These are phyloP conservation scores for Deladenus siricidicola DNA, from an alignment of 2,888 invertebrate species.

Conservation along the genomic window DNA sequence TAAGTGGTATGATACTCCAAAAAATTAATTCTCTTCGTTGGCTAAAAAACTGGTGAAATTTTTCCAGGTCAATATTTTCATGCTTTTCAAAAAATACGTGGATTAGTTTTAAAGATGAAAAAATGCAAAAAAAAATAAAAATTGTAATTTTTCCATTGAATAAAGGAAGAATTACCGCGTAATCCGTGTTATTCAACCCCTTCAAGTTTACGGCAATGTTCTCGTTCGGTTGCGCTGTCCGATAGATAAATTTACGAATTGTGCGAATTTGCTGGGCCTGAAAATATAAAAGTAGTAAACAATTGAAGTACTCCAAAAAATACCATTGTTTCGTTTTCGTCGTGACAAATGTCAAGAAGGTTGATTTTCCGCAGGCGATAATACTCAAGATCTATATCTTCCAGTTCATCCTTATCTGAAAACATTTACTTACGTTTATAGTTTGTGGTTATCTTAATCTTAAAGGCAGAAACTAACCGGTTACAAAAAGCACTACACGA, in stretches of 20 bases:
- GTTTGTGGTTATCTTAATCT: background rate
- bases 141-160: no score
- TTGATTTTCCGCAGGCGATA: slow-evolving; percentile 31
- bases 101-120: no score
- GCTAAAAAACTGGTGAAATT: no score
- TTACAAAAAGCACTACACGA: slow-evolving; percentile 37
- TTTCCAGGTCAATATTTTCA: background rate
- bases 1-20: slow-evolving; percentile 43
- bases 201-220: slow-evolving; percentile 34
- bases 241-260: slow-evolving; percentile 31
- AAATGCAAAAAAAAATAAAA: background rate
- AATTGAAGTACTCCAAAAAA: no score
- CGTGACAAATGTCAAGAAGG: slow-evolving; percentile 28
- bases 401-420: slow-evolving; percentile 27
- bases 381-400: slow-evolving; percentile 31
- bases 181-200: slow-evolving; percentile 20
- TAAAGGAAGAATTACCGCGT: no score
- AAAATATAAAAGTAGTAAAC: no score
- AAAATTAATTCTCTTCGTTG: slow-evolving; percentile 40
- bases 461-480: slow-evolving; percentile 18
- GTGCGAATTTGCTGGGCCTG: slow-evolving; percentile 32
- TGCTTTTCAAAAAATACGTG: background rate
- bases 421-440: background rate
- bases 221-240: slow-evolving; percentile 31
- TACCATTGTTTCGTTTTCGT: slow-evolving; percentile 29